Percentiles rank a stretch among this genome's conserved stretches.
Evolutionary conservation across 2,888 invertebrate genomes (phyloP).

Genomic region (Lapara coniferarum): DNA sequence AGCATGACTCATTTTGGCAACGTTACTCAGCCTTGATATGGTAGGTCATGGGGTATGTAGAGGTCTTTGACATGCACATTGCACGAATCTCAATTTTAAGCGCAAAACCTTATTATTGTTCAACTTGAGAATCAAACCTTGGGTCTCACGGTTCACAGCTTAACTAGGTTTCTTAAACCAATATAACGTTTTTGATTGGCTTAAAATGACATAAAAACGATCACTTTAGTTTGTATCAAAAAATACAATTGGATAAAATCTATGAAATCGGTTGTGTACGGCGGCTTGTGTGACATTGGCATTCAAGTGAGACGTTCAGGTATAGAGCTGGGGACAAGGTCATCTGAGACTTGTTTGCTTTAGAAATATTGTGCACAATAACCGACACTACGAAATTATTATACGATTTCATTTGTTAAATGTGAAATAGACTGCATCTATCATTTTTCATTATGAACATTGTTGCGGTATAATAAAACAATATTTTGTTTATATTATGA

Average conservation of each 20-base stretch:
- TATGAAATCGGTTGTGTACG: slow-evolving; percentile 44
- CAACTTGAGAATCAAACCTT: not conserved
- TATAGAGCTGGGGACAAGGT: slow-evolving; percentile 63
- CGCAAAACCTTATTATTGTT: too few species aligned
- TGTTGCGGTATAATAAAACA: not conserved
- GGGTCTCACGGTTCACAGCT: not conserved
- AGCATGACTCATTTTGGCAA: too few species aligned
- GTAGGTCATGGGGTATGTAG: too few species aligned
- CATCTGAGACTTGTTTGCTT: slow-evolving; percentile 58
- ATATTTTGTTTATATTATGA: too few species aligned
- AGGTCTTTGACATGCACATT: too few species aligned
- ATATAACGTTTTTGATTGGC: not conserved
- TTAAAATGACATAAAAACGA: too few species aligned
- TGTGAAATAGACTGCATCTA: too few species aligned
- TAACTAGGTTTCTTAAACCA: not conserved
- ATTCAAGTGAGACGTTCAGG: slow-evolving; percentile 71
- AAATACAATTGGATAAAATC: slow-evolving; percentile 40
- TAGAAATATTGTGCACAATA: slow-evolving; percentile 43
- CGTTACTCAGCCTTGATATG: too few species aligned
- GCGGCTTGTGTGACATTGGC: slow-evolving; percentile 63
- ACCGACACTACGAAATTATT: not conserved
- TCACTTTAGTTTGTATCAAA: not conserved
- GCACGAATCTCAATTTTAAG: too few species aligned
- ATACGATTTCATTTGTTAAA: too few species aligned
- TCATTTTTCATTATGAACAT: not conserved